phyloP scores from a whole-genome alignment of 2,113 vertebrate species.

The Desmodus rotundus region DNA sequence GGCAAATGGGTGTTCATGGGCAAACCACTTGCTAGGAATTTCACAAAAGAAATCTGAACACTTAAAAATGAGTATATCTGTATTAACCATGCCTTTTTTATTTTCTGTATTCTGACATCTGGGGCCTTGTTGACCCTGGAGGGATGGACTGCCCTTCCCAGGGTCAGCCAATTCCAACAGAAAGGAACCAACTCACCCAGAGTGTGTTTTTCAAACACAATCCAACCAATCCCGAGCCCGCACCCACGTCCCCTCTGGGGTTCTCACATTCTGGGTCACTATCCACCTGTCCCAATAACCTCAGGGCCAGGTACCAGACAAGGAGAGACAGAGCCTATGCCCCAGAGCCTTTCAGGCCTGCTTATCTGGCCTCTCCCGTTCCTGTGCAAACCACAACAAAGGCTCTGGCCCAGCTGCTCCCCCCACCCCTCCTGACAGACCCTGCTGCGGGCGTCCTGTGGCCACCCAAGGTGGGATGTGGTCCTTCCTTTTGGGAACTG shows the following conservation, averaged over 20 bases:
- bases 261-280: neutral
- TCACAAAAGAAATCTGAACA: neutral
- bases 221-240: neutral
- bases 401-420: neutral
- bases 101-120: neutral
- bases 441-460: too few species aligned
- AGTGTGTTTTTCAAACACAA: neutral
- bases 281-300: neutral
- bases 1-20: neutral
- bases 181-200: neutral
- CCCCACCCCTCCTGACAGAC: neutral
- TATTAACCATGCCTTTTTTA: neutral
- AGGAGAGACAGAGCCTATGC: neutral
- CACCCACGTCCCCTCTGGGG: neutral
- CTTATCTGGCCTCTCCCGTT: neutral
- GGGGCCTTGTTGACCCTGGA: neutral
- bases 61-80: neutral
- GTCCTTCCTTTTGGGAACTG: neutral
- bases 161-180: neutral
- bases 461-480: accelerated
- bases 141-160: neutral
- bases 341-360: neutral
- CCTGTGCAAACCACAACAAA: neutral
- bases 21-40: neutral
- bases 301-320: neutral